Evolutionary conservation across 2,113 vertebrate genomes (phyloP).

Genomic region (Oreochromis niloticus): DNA sequence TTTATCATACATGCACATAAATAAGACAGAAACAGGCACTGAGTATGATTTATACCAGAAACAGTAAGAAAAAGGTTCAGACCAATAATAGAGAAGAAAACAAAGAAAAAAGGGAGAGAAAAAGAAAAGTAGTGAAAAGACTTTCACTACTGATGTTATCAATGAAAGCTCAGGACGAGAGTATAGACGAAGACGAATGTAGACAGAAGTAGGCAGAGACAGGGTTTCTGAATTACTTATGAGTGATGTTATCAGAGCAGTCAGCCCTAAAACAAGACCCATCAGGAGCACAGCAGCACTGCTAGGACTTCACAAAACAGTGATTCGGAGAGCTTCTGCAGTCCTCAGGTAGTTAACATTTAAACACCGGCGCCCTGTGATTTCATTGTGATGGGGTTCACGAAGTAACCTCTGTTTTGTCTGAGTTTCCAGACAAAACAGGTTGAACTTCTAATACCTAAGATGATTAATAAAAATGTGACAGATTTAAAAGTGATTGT

Average conservation of each 20-base stretch:
- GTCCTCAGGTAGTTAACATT: not conserved
- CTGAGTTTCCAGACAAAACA: not conserved
- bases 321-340: not conserved
- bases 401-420: not conserved
- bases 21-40: not conserved
- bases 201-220: not conserved
- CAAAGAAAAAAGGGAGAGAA: not conserved
- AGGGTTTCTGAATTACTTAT: not conserved
- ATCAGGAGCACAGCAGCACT: not conserved
- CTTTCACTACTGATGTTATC: not conserved
- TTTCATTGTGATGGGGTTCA: not conserved
- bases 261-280: conserved; percentile 25
- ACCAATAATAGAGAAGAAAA: not conserved
- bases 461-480: not conserved
- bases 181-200: not conserved
- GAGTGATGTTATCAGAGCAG: conserved; percentile 30
- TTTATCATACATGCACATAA: not conserved
- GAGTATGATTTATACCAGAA: not conserved
- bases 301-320: not conserved
- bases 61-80: not conserved
- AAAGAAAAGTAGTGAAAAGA: not conserved
- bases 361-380: not conserved
- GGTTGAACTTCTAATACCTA: not conserved
- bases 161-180: not conserved
- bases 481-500: not conserved